A percentile compares a stretch with the other conserved stretches of the same genome.
Conservation (phyloP, 2,797 vertebrate species). For the Craterocephalus amniculus region DNA sequence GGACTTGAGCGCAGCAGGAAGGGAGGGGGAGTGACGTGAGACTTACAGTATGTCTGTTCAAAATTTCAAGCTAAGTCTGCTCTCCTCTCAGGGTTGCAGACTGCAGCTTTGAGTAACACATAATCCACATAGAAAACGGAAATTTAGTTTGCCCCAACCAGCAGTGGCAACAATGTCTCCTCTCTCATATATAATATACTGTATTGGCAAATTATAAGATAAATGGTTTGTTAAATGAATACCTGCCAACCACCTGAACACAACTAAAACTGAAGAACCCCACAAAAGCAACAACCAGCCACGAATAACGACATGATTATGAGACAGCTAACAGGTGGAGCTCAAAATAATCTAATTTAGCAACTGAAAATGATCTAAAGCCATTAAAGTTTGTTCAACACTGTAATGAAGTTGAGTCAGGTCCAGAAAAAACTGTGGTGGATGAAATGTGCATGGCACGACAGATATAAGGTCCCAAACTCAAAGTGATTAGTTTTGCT, state of each 20-base stretch:
- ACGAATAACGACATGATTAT: background rate
- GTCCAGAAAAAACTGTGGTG: conserved; percentile 21
- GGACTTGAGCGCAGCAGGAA: too few relatives aligned
- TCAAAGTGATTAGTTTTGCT: conserved; percentile 55
- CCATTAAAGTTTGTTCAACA: conserved; percentile 23
- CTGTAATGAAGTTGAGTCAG: conserved; percentile 13
- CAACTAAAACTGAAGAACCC: background rate
- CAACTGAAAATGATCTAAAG: background rate
- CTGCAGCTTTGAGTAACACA: too few relatives aligned
- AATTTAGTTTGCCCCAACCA: background rate
- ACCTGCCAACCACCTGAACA: background rate
- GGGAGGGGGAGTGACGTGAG: too few relatives aligned
- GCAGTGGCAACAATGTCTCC: background rate
- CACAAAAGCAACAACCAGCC: background rate
- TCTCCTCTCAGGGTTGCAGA: too few relatives aligned
- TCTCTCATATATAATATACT: background rate
- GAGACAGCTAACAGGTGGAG: background rate
- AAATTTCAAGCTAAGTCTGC: too few relatives aligned
- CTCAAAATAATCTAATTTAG: background rate
- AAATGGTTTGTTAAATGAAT: background rate
- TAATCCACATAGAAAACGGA: background rate
- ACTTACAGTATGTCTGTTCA: too few relatives aligned
- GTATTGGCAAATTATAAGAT: background rate
- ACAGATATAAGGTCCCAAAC: conserved; percentile 31
- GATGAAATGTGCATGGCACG: conserved; percentile 33